A percentile compares a stretch with the other conserved stretches of the same genome.
phyloP scores from a whole-genome alignment of 2,888 invertebrate species.

The Ganaspis brasiliensis region DNA sequence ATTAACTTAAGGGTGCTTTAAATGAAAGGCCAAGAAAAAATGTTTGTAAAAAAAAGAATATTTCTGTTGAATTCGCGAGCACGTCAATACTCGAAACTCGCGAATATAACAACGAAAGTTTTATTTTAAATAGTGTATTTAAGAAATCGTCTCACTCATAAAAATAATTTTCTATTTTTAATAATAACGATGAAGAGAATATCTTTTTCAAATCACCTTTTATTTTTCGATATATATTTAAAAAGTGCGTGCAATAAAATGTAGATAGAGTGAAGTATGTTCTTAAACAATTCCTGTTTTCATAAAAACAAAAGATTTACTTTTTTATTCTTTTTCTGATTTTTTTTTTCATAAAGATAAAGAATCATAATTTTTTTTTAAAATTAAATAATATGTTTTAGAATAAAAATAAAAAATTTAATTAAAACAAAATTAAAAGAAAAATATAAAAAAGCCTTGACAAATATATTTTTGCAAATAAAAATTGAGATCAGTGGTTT shows the following conservation, averaged over 20 bases:
- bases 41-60: conserved; percentile 18
- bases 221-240: background rate
- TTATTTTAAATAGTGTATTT: conserved; percentile 35
- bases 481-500: background rate
- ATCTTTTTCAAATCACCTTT: conserved; percentile 21
- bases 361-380: background rate
- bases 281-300: conserved; percentile 1
- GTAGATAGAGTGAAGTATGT: conserved; percentile 22
- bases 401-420: background rate
- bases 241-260: conserved; percentile 41
- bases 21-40: conserved; percentile 1
- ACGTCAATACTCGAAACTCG: conserved; percentile 22
- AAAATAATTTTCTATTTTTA: conserved; percentile 26
- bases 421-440: no score
- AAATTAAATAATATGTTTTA: background rate
- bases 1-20: conserved; percentile 1
- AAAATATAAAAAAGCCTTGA: no score
- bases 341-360: background rate
- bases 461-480: no score
- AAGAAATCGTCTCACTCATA: conserved; percentile 26
- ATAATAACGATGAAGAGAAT: conserved; percentile 22
- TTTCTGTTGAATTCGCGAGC: conserved; percentile 3
- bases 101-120: conserved; percentile 25
- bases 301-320: conserved; percentile 7
- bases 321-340: no score